Evolutionary conservation across 2,113 vertebrate genomes (phyloP), one percentile per base, ranked within the genome.

Genomic region (Delphinus delphis): DNA sequence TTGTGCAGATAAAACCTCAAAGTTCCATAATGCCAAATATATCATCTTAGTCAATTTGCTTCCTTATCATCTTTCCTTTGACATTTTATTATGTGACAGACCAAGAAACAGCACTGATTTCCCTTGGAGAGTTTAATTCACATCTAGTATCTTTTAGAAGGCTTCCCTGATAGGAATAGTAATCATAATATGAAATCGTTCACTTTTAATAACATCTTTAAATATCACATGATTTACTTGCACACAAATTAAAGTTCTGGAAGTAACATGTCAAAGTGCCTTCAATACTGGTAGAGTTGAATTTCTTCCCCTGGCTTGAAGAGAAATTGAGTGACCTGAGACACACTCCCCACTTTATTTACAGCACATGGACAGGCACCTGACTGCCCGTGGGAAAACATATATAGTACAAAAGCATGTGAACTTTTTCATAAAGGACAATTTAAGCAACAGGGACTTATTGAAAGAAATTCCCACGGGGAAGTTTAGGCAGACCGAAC

Each of bases 1-100:
- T 95, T 71, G 55, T 82, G 50, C 38, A 96, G 76, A 76, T 85
- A 97, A 97, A 89, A 91, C 44, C 7, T 87, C 70, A 70, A 90
- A 80, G 23, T 92, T 88, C n/a, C 83, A n/a, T 96, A 67, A 93
- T 74, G 60, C 9, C 70, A 93, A 83, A 94, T 90, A 90, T n/a
- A 68, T 38, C 50, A 77, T 70, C 93, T 71, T 88, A 58, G 80
- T 15, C 70, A 81, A 97, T 97, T 88, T 93, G 53, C 93, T 97
- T 84, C 28, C 74, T 97, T 97, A 88, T 95, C 70, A 20, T 94
- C 55, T 96, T 91, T 82, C 73, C 20, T 95, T 81, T 95, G 93
- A 88, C 77, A 85, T 97, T 96, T 97, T 77, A 85, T 95, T 88
- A 89, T 67, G 50, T 60, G 67, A 50, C 67, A 96, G 58, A 91